These are phyloP conservation scores for Nansenia antarctica DNA, from an alignment of 2,113 vertebrate genomes.

Conservation along the genomic window DNA sequence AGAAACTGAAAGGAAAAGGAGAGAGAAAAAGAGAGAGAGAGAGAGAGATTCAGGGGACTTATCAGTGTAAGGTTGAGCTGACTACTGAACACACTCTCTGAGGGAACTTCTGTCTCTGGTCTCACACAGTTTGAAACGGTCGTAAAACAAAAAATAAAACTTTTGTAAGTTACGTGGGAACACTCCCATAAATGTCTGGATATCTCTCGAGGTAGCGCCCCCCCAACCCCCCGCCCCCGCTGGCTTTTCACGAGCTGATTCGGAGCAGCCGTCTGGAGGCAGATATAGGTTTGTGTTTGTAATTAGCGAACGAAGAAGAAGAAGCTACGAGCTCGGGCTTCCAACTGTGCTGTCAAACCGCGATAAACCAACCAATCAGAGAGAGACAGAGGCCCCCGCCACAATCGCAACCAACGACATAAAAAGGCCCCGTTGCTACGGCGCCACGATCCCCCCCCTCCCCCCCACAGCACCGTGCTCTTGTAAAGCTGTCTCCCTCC, in stretches of 20 bases:
- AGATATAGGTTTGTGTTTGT: background rate
- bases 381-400: background rate
- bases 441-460: background rate
- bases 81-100: background rate
- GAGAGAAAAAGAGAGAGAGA: background rate
- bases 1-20: too few species aligned
- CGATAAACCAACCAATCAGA: conserved; percentile 9
- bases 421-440: background rate
- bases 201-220: background rate
- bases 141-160: too few species aligned
- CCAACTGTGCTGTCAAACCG: conserved; percentile 14
- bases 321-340: background rate
- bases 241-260: background rate
- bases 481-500: conserved; percentile 43
- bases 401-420: background rate
- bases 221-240: too few species aligned
- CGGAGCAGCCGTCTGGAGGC: background rate
- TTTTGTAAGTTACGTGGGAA: background rate
- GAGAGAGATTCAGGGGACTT: background rate
- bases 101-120: background rate
- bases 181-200: background rate
- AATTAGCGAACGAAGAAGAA: background rate
- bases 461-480: conserved; percentile 4
- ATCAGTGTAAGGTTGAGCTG: background rate
- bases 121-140: background rate